Evolutionary conservation across 2,888 invertebrate genomes (phyloP).

Genomic region (Dryadula phaetusa): DNA sequence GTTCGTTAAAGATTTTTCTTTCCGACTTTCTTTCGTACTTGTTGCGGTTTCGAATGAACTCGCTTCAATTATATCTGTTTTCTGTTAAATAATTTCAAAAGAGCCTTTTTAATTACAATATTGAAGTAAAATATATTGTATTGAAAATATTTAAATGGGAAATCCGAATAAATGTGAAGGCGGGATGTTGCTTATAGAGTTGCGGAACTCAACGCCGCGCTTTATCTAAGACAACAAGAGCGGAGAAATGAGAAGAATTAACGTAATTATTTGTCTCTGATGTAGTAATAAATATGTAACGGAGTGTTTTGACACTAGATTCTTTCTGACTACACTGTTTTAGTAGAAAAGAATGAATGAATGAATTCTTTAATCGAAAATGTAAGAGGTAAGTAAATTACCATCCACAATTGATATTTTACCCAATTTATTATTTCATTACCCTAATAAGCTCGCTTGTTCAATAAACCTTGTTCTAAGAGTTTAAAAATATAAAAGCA

Average conservation of each 20-base stretch:
- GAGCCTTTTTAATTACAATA: background rate
- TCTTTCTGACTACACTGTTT: too few relatives aligned
- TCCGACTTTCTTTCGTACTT: constrained; percentile 63
- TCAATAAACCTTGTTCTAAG: constrained; percentile 13
- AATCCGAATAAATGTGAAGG: background rate
- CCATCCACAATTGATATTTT: background rate
- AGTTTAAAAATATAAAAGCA: constrained; percentile 18
- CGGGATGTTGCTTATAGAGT: too few relatives aligned
- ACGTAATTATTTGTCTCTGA: too few relatives aligned
- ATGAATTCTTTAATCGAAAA: too few relatives aligned
- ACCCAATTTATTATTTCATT: constrained; percentile 6
- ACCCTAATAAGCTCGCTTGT: constrained; percentile 4
- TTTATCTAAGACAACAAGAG: too few relatives aligned
- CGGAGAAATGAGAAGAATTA: too few relatives aligned
- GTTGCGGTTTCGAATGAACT: constrained; percentile 12
- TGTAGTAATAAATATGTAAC: background rate
- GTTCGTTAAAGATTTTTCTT: constrained; percentile 77
- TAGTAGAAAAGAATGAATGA: background rate
- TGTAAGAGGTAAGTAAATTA: too few relatives aligned
- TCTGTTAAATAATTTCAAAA: background rate
- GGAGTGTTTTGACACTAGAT: background rate
- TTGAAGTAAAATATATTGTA: background rate
- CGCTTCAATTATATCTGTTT: background rate
- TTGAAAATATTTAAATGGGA: background rate
- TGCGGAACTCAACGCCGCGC: too few relatives aligned